Evolutionary conservation across 2,797 vertebrate species (phyloP).

Genomic region (Enteromius unitaeniatus): DNA sequence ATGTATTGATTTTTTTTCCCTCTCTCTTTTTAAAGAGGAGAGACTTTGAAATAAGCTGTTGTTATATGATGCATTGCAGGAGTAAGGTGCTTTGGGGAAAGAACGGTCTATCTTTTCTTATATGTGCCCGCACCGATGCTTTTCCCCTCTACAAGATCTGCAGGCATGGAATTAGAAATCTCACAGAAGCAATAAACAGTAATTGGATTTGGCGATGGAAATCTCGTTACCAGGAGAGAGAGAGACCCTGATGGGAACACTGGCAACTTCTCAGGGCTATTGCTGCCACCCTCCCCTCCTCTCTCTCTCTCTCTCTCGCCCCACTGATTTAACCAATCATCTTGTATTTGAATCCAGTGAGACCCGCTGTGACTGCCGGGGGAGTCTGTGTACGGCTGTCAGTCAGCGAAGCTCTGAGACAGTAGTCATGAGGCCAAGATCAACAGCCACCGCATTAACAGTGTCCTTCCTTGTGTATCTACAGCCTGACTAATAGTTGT

Average conservation of each 20-base stretch:
- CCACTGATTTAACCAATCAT: constrained; percentile 49
- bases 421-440: constrained; percentile 35
- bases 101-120: constrained; percentile 42
- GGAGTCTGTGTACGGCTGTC: constrained; percentile 45
- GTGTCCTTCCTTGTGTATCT: constrained; percentile 35
- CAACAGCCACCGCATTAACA: constrained; percentile 32
- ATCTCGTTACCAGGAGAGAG: constrained; percentile 58
- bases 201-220: constrained; percentile 62
- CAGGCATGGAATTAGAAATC: constrained; percentile 61
- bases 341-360: constrained; percentile 49
- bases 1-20: constrained; percentile 24
- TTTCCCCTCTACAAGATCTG: constrained; percentile 46
- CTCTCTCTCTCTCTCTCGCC: constrained; percentile 10
- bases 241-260: constrained; percentile 54
- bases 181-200: constrained; percentile 63
- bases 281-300: constrained; percentile 22
- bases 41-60: constrained; percentile 38
- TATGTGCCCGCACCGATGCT: constrained; percentile 33
- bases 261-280: constrained; percentile 53
- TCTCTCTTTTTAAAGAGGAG: neutral
- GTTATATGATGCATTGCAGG: constrained; percentile 39
- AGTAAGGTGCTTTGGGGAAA: constrained; percentile 30
- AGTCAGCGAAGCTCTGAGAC: constrained; percentile 44
- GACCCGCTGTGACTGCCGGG: constrained; percentile 33
- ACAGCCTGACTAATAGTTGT: constrained; percentile 25